Evolutionary conservation across 2,113 vertebrate species (phyloP), one percentile per base, ranked within the genome.

Genomic region (Neolamprologus fasciatus): DNA sequence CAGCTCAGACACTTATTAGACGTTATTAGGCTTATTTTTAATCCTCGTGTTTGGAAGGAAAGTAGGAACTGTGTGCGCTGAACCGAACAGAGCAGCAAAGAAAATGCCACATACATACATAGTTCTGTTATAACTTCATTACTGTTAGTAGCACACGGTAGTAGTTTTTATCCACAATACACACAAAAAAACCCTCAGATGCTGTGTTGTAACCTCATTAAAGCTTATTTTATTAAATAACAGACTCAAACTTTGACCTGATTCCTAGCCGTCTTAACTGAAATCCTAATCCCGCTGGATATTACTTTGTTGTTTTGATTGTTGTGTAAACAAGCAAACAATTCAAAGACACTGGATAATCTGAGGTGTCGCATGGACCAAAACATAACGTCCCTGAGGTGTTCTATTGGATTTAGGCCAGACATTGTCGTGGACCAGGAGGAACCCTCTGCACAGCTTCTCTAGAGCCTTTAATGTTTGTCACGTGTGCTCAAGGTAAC

Each of bases 121-220:
- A 6, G 26, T 31, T 31, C 42, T 78, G 71, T 19, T 71, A 9
- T 14, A 23, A 71, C 12, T 14, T 78, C 23, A 50, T 19, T 50
- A 50, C 71, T 1, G 2, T 73, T 73, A 73, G 37, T 7, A 10
- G 68, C 21, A 45, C 13, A 45, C 4, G 3, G 68, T 7, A 4
- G 37, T 16, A 4, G 66, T 42, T 73, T 73, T 73, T 26, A 73
- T 71, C 35, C 66, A 14, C 35, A 16, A 71, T n/a, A 66, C 66
- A 16, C n/a, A 42, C 13, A 71, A 14, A 45, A n/a, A 2, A 2
- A 0, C 0, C 53, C 23, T 76, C 23, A 47, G 16, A 19, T 12
- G 23, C 71, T 76, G 71, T 50, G 42, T 50, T 31, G 19, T 19
- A 47, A 47, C 42, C 9, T 7, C 2, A 47, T 47, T 47, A 47